Evolutionary conservation across 2,113 vertebrate genomes (phyloP), one percentile per base, ranked within the genome.

Genomic region (Falcunculus frontatus): DNA sequence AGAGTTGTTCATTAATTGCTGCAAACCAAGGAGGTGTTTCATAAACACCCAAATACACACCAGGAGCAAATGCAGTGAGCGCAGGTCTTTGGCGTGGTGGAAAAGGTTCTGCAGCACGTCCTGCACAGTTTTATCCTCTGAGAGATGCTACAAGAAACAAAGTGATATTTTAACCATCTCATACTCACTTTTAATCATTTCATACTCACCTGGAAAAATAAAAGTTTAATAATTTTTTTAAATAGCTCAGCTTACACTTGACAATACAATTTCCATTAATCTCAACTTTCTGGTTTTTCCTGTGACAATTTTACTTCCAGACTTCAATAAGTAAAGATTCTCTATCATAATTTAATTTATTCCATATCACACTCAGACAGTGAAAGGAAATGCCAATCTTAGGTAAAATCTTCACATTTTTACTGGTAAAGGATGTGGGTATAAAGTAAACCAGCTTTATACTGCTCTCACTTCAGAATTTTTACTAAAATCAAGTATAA

Each of bases 61-160:
- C 99, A 99, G 84, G 3, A 99, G 94, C 93, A 91, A 68, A 19
- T 99, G 98, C 84, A 99, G 96, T 0, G 99, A 99, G 25, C 99
- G 98, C 69, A 99, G 97, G 59, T 99, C 99, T 96, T 98, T 99
- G 90, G 96, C 98, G 90, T 96, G 87, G 87, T 98, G 98, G 60
- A 98, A 99, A 42, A 99, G 98, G 55, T 97, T 98, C 92, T 94
- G 97, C 59, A 99, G 91, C 77, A 98, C 83, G 1, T 98, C 98
- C 88, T 95, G 95, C 20, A 98, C 98, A 0, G 95, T 94, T 90
- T 96, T 98, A 76, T 99, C 98, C 92, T 98, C 98, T 65, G 98
- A 98, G 18, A 99, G 97, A 69, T 46, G 88, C 99, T 99, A 55
- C 27, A 81, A 35, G 50, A 65, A 35, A 62, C 42, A 73, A 15